A percentile compares a stretch with the other conserved stretches of the same genome.
Conservation (phyloP, 2,113 vertebrate genomes). For the Pseudorhombus dupliciocellatus region DNA sequence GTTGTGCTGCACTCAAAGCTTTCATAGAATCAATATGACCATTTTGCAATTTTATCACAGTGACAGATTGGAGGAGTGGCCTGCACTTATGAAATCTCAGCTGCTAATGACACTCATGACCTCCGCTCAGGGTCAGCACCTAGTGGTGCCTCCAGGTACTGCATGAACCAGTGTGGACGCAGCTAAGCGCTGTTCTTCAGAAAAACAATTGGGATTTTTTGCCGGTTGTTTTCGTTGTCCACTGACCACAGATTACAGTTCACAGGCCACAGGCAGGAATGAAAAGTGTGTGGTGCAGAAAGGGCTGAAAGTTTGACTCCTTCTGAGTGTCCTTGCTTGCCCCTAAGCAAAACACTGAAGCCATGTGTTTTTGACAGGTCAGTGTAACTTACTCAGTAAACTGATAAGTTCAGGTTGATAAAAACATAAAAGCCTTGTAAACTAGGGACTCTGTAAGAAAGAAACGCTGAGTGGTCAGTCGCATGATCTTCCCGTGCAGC, state of each 20-base stretch:
- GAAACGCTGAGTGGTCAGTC: constrained; percentile 20
- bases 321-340: no score
- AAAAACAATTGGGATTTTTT: constrained; percentile 20
- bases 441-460: neutral
- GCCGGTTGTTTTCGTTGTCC: constrained; percentile 15
- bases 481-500: constrained; percentile 21
- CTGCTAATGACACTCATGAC: neutral
- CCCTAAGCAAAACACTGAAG: no score
- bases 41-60: neutral
- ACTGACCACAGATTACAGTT: constrained; percentile 43
- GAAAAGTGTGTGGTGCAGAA: constrained; percentile 10
- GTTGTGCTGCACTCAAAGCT: neutral
- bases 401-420: no score
- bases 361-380: no score
- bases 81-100: neutral
- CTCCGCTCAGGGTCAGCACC: constrained; percentile 1
- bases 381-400: no score
- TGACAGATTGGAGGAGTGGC: neutral
- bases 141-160: constrained; percentile 6
- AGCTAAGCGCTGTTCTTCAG: neutral
- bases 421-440: neutral
- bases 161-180: constrained; percentile 3
- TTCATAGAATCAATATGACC: neutral
- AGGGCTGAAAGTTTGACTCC: neutral
- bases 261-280: constrained; percentile 24